Base-by-base conservation (phyloP, 2,797 vertebrate genomes). In the Ctenopoma multispine region DNA sequence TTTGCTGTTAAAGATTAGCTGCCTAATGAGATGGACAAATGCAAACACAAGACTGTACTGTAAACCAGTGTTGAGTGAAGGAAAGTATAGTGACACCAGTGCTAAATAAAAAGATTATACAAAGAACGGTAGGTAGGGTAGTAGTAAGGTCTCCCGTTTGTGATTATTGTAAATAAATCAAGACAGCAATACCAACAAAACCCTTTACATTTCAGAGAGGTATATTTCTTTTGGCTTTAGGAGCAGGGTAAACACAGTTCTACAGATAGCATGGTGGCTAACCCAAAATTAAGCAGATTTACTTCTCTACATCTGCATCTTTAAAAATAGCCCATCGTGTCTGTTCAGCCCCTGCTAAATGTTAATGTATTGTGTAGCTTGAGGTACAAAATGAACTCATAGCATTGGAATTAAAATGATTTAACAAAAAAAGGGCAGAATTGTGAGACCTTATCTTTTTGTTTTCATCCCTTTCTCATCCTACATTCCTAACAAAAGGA, bases 321-420 rank as follows among this genome's bases (percentile, higher is more conserved):
- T 79, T 67, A 63, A 77, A 86, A 87, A 84, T 79, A 79, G 67
- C 55, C 56, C 41, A 15, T 34, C 43, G 41, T 71, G 43, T 57
- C 21, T 55, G 10, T 73, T 60, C 72, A 63, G 51, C 72, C 46
- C 3, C 69, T 41, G 62, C 46, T 77, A 85, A 83, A 87, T 83
- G 81, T 85, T 82, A 81, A 82, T 82, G 77, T 87, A 82, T 70
- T 83, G 68, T 77, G 12, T 41, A 23, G 79, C 80, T 72, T 1
- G 36, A 56, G 79, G 71, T 66, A 7, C 34, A 63, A 57, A 64
- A 50, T 48, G 29, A 74, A 63, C 63, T 53, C 55, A 13, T 46
- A 54, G 46, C 1, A 10, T 49, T 56, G 4, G 38, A 48, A 3
- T 27, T 27, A 27, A 27, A 27, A 27, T 2, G 24, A 27, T 36